A percentile compares a stretch with the other conserved stretches of the same genome.
Evolutionary conservation across 2,888 invertebrate species (phyloP).

Genomic region (Esperia sulphurella): DNA sequence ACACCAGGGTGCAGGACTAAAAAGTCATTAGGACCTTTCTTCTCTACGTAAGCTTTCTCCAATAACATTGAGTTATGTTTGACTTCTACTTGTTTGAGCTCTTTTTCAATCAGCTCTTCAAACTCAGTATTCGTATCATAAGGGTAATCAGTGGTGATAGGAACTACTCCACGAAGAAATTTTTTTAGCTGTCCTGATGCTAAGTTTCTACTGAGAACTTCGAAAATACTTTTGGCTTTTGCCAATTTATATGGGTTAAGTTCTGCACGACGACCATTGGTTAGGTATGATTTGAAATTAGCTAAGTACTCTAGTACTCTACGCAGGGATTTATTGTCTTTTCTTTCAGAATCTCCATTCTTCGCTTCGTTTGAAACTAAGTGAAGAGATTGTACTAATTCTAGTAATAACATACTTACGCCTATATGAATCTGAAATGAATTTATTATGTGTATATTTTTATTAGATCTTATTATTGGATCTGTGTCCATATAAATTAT

Average conservation of each 20-base stretch:
- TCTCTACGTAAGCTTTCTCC: conserved; percentile 41
- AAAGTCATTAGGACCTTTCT: conserved; percentile 46
- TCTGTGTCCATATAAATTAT: too few species aligned
- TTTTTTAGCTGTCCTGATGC: not conserved
- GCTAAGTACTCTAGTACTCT: conserved; percentile 3
- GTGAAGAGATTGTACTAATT: not conserved
- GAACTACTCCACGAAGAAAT: not conserved
- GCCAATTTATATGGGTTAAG: not conserved
- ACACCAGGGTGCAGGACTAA: conserved; percentile 40
- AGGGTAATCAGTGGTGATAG: not conserved
- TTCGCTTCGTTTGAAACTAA: not conserved
- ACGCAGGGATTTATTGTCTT: not conserved
- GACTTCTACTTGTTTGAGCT: conserved; percentile 29
- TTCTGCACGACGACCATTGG: not conserved
- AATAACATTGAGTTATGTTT: conserved; percentile 34
- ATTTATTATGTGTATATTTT: too few species aligned
- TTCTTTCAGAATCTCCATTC: not conserved
- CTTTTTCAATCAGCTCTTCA: conserved; percentile 30
- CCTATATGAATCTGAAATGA: not conserved
- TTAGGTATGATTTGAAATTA: conserved; percentile 3
- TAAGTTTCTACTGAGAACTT: not conserved
- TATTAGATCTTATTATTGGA: too few species aligned
- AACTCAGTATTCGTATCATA: not conserved
- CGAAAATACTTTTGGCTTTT: not conserved
- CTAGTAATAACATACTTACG: not conserved